Evolutionary conservation across 2,113 vertebrate genomes (phyloP), one percentile per base, ranked within the genome.

Genomic region (Sinocyclocheilus rhinocerous): DNA sequence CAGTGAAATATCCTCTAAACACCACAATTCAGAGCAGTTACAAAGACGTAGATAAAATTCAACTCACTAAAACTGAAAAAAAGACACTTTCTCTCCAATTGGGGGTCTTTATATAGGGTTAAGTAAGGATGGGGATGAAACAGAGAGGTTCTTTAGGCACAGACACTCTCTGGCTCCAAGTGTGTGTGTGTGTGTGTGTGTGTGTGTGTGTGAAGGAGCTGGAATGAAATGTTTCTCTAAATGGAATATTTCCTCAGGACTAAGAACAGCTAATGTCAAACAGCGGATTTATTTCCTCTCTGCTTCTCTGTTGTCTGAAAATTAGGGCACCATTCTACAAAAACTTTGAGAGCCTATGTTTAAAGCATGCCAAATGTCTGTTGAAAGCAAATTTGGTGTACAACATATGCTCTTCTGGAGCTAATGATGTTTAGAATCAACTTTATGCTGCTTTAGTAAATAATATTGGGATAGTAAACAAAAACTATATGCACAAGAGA

Each of bases 241-340:
- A 91, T 91, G 92, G 87, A 52, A 81, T 48, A 69, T 87, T 86
- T 86, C 92, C 89, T 69, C 26, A 76, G 91, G 89, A 90, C 81
- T 84, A 24, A 84, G 73, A 82, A 29, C 42, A 85, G 89, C 91
- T 93, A 88, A 93, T 90, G 91, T 93, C 91, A 91, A 2, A 55
- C 63, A 69, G 73, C 45, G 69, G 55, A 72, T 69, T 69, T 5
- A 69, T 59, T 36, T 22, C 69, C 70, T 22, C 26, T 57, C 33
- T 42, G 24, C 39, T 75, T 59, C 20, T 72, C 22, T 48, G 59
- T 16, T 65, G 12, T 81, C 36, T 29, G 42, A 65, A 81, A 81
- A 67, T 67, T 10, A 81, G 33, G 39, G 59, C 36, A 26, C 20
- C 36, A 63, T 15, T 39, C 4, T 42, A 42, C 20, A 24, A 26